A percentile compares a stretch with the other conserved stretches of the same genome.
phyloP scores from a whole-genome alignment of 1,140 invertebrate genomes.

The Drosophila funebris region DNA sequence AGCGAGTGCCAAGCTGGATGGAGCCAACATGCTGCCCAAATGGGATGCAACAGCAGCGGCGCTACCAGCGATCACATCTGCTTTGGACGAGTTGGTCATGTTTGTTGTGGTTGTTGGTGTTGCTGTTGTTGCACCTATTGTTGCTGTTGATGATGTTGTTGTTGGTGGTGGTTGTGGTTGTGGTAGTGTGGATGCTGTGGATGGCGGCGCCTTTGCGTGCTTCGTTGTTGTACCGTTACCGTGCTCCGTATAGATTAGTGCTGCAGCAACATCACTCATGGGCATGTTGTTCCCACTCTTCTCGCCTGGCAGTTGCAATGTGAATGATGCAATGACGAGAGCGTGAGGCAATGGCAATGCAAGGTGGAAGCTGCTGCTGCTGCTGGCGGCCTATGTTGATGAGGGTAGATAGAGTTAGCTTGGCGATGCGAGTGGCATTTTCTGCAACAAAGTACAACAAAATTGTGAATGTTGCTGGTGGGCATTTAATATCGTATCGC shows the following conservation, averaged over 20 bases:
- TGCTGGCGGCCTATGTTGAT: conserved; percentile 40
- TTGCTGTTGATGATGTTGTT: conserved; percentile 7
- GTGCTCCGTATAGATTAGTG: conserved; percentile 58
- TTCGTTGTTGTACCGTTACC: conserved; percentile 43
- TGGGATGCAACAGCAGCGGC: conserved; percentile 20
- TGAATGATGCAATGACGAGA: conserved; percentile 28
- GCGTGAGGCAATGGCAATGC: conserved; percentile 32
- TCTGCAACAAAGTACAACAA: conserved; percentile 18
- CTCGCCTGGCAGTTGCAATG: conserved; percentile 19
- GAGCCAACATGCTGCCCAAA: conserved; percentile 31
- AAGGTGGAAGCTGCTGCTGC: conserved; percentile 40
- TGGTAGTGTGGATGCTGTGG: too few relatives aligned
- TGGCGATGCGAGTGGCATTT: conserved; percentile 43
- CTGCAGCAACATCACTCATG: conserved; percentile 60
- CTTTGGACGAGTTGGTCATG: conserved; percentile 50
- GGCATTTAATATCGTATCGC: not conserved
- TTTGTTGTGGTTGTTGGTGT: conserved; percentile 15
- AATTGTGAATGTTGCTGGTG: not conserved
- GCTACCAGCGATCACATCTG: conserved; percentile 28
- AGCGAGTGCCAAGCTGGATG: conserved; percentile 21
- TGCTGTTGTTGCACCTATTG: conserved; percentile 8
- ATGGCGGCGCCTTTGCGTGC: conserved; percentile 18
- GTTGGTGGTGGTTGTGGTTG: too few relatives aligned
- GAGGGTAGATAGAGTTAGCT: conserved; percentile 41
- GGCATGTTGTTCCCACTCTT: conserved; percentile 48